Percentiles rank a stretch among this genome's conserved stretches.
phyloP scores from a whole-genome alignment of 1,140 invertebrate genomes.

The Drosophila nigrodunni region DNA sequence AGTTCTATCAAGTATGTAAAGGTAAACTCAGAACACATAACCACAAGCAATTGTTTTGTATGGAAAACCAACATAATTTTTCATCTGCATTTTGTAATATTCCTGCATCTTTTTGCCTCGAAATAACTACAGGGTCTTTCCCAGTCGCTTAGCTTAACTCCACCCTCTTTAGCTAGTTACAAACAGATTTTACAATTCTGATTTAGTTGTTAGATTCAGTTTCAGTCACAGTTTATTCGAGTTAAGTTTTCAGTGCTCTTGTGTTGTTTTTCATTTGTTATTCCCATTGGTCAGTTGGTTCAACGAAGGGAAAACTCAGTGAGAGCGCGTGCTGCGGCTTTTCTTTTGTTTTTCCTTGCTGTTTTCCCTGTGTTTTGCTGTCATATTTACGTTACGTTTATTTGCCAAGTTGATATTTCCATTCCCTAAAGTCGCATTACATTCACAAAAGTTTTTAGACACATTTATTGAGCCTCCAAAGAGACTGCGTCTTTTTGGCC shows the following conservation, averaged over 20 bases:
- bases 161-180: constrained; percentile 1
- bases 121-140: too few species aligned
- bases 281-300: constrained; percentile 71
- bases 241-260: constrained; percentile 54
- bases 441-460: constrained; percentile 64
- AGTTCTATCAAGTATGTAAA: too few species aligned
- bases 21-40: too few species aligned
- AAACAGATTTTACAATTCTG: constrained; percentile 51
- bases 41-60: too few species aligned
- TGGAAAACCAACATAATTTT: too few species aligned
- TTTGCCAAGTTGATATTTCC: constrained; percentile 57
- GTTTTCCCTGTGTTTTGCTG: constrained; percentile 28
- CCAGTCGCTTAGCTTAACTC: too few species aligned
- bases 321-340: constrained; percentile 12
- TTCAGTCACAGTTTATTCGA: constrained; percentile 27
- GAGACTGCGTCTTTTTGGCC: constrained; percentile 20
- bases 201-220: constrained; percentile 25
- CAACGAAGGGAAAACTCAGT: neutral
- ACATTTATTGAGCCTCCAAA: constrained; percentile 51
- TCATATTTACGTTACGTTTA: constrained; percentile 52
- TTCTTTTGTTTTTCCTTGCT: constrained; percentile 26
- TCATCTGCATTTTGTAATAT: too few species aligned
- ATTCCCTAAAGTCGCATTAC: constrained; percentile 71
- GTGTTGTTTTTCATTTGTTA: constrained; percentile 73
- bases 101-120: too few species aligned